Percentiles rank a stretch among this genome's conserved stretches.
Conservation (phyloP, 2,797 vertebrate species). For the Knipowitschia caucasica region DNA sequence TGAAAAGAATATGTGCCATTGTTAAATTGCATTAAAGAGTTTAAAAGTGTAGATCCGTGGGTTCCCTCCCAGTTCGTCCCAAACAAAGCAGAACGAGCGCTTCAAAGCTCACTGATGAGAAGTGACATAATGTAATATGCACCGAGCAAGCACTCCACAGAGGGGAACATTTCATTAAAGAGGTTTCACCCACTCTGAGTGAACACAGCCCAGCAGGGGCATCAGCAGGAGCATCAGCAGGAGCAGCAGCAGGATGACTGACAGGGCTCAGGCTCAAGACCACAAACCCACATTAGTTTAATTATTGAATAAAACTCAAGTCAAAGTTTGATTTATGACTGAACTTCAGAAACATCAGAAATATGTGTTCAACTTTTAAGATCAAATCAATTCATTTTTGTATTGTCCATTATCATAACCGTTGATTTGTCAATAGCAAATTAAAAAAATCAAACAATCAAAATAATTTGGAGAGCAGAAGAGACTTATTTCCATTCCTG, state of each 20-base stretch:
- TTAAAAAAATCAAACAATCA: no score
- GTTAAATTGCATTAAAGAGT: slow-evolving; percentile 84
- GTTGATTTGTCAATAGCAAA: no score
- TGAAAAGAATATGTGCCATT: slow-evolving; percentile 77
- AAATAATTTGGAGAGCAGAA: no score
- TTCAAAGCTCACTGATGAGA: slow-evolving; percentile 62
- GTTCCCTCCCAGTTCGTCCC: not conserved
- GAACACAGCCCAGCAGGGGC: slow-evolving; percentile 30
- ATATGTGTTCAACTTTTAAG: no score
- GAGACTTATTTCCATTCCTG: no score
- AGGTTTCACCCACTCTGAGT: slow-evolving; percentile 24
- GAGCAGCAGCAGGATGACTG: slow-evolving; percentile 7
- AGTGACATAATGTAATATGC: slow-evolving; percentile 50
- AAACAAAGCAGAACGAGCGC: slow-evolving; percentile 61
- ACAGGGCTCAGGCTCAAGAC: slow-evolving; percentile 3
- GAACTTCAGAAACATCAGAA: not conserved
- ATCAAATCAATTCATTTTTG: no score
- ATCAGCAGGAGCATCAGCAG: slow-evolving; percentile 4
- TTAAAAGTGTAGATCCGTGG: slow-evolving; percentile 59
- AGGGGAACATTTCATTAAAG: slow-evolving; percentile 32
- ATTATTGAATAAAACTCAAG: not conserved
- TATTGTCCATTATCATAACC: no score
- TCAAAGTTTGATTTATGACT: slow-evolving; percentile 1
- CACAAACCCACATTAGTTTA: slow-evolving; percentile 13
- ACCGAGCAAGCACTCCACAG: slow-evolving; percentile 41